Evolutionary conservation across 2,113 vertebrate genomes (phyloP), one percentile per base, ranked within the genome.

Genomic region (Microtus pennsylvanicus): DNA sequence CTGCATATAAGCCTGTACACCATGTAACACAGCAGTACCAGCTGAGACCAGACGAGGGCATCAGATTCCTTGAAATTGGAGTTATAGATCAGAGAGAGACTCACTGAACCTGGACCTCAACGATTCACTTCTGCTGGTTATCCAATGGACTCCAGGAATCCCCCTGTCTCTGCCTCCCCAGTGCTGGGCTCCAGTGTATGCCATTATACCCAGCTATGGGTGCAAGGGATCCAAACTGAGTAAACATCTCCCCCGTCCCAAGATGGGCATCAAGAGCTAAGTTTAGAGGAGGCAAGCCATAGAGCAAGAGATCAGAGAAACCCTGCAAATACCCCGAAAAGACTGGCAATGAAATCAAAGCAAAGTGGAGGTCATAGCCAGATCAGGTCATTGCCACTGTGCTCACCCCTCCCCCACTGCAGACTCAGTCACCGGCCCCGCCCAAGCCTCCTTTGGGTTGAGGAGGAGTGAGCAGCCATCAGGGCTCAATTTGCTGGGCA

Each of bases 401-500:
- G 5, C 17, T 28, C 9, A 61, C 26, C 7, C 55, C 67, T n/a
- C 4, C 63, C 17, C 61, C 30, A 10, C 16, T 47, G 58, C 38
- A 45, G 38, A 85, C 1, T 4, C 16, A 6, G 83, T 22, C 83
- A 35, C 28, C 45, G 16, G n/a, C 58, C 26, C 47, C 4, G 0
- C 1, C 26, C 8, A 3, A 17, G 2, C 5, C 50, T 33, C 28
- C 50, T 38, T 50, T 2, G 67, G 22, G 2, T 8, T 22, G 69
- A 13, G 3, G 7, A 2, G 7, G 17, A 0, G 45, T 3, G 2
- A 45, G 38, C 47, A 33, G 52, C 63, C 58, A 17, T 5, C 14
- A 22, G n/a, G 38, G 12, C 47, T 77, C 1, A 38, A 8, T 16
- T 19, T 16, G 26, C 63, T 30, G 22, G 17, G 13, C 8, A 13